A percentile compares a stretch with the other conserved stretches of the same genome.
Evolutionary conservation across 2,797 vertebrate genomes (phyloP).

Genomic region (Acrossocheilus fasciatus): DNA sequence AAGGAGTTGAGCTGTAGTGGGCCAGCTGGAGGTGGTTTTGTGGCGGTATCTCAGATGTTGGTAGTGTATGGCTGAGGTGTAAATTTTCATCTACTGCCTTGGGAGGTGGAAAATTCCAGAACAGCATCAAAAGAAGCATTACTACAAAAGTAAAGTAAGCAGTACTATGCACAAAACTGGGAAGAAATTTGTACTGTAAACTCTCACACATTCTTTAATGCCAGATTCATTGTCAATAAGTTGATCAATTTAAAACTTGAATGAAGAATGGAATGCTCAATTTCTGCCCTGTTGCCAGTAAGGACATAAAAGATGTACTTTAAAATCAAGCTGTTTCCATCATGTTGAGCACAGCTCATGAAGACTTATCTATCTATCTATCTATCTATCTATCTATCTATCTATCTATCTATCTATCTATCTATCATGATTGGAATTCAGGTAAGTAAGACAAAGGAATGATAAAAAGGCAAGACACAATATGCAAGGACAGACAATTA

Average conservation of each 20-base stretch:
- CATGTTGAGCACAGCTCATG: too few relatives aligned
- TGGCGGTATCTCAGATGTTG: conserved; percentile 10
- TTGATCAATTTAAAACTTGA: neutral
- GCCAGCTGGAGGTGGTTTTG: conserved; percentile 23
- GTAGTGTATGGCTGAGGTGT: neutral
- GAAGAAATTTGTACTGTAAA: neutral
- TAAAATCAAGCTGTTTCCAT: too few relatives aligned
- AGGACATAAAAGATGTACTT: neutral
- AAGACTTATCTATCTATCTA: too few relatives aligned
- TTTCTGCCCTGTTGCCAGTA: neutral
- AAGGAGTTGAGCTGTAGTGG: neutral
- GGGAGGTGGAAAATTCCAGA: neutral
- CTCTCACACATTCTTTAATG: neutral
- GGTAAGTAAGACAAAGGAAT: too few relatives aligned
- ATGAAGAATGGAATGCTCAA: neutral
- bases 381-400: too few relatives aligned
- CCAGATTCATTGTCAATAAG: neutral
- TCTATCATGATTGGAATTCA: too few relatives aligned
- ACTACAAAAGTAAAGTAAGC: neutral
- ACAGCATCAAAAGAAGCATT: neutral
- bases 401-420: too few relatives aligned
- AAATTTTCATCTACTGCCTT: neutral
- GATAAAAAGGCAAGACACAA: too few relatives aligned
- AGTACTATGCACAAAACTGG: neutral
- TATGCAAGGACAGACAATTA: too few relatives aligned